Conservation (phyloP, 2,113 vertebrate genomes). For the Ondatra zibethicus region DNA sequence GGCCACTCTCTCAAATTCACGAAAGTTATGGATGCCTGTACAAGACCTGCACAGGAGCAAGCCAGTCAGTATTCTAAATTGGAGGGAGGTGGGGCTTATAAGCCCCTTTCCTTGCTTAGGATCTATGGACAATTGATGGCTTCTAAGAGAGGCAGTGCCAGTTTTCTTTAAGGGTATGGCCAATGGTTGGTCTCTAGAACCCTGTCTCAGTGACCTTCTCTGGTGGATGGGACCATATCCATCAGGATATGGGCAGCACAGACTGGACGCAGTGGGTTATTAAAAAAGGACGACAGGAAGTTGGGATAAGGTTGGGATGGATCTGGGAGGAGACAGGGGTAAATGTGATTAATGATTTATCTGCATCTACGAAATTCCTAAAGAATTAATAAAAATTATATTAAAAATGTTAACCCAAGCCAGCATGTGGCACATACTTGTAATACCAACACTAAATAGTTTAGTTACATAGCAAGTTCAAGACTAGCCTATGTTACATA, state of each 20-base stretch:
- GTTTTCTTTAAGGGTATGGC: background rate
- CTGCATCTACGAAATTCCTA: background rate
- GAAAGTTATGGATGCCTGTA: background rate
- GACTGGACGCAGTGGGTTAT: background rate
- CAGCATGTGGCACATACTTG: background rate
- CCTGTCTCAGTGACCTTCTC: background rate
- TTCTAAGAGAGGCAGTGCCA: background rate
- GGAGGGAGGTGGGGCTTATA: background rate
- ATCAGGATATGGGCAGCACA: background rate
- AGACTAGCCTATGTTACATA: background rate
- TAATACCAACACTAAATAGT: background rate
- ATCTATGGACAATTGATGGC: background rate
- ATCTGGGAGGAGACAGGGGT: background rate
- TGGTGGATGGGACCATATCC: background rate
- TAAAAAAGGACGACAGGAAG: background rate
- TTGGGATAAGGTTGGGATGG: background rate
- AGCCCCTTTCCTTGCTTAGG: background rate
- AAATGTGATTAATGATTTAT: background rate
- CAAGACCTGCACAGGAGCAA: background rate
- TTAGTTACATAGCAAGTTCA: background rate
- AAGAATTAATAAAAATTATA: background rate
- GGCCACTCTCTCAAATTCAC: background rate
- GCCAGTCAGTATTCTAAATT: background rate
- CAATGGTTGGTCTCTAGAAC: background rate
- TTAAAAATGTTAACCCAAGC: background rate